A percentile compares a stretch with the other conserved stretches of the same genome.
Evolutionary conservation across 1,140 invertebrate genomes (phyloP).

Genomic region (Tyrophagus putrescentiae): DNA sequence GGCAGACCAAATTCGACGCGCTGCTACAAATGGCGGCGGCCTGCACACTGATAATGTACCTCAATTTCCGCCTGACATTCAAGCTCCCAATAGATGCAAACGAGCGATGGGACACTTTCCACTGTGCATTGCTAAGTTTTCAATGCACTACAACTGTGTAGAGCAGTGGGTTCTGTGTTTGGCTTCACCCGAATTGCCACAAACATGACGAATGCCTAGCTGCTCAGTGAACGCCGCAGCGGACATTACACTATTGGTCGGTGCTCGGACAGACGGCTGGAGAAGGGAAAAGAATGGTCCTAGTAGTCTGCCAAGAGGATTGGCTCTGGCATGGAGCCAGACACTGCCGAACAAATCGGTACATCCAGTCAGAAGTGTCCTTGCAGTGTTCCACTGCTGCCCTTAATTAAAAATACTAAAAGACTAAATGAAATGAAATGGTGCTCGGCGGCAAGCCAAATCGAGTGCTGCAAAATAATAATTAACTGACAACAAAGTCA

Average conservation of each 20-base stretch:
- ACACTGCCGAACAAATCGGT: too few relatives aligned
- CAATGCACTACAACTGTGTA: not conserved
- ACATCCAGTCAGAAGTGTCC: too few relatives aligned
- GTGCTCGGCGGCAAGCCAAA: not conserved
- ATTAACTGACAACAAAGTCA: too few relatives aligned
- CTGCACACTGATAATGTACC: constrained; percentile 10
- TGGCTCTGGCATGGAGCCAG: too few relatives aligned
- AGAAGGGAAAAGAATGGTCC: too few relatives aligned
- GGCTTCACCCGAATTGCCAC: not conserved
- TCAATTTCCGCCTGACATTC: constrained; percentile 10
- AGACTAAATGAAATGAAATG: constrained; percentile 11
- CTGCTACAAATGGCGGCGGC: not conserved
- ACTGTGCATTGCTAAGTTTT: constrained; percentile 1
- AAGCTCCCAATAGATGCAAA: constrained; percentile 13
- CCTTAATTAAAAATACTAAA: too few relatives aligned
- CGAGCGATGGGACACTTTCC: not conserved
- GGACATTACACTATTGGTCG: too few relatives aligned
- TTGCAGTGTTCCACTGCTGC: too few relatives aligned
- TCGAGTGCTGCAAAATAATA: constrained; percentile 11
- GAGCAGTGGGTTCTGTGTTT: not conserved
- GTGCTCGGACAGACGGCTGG: too few relatives aligned
- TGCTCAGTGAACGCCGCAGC: too few relatives aligned
- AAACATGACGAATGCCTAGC: not conserved
- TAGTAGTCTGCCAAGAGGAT: too few relatives aligned
- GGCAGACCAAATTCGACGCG: not conserved